Percentiles rank a stretch among this genome's conserved stretches.
Conservation (phyloP, 2,888 invertebrate species). For the Tineola bisselliella region DNA sequence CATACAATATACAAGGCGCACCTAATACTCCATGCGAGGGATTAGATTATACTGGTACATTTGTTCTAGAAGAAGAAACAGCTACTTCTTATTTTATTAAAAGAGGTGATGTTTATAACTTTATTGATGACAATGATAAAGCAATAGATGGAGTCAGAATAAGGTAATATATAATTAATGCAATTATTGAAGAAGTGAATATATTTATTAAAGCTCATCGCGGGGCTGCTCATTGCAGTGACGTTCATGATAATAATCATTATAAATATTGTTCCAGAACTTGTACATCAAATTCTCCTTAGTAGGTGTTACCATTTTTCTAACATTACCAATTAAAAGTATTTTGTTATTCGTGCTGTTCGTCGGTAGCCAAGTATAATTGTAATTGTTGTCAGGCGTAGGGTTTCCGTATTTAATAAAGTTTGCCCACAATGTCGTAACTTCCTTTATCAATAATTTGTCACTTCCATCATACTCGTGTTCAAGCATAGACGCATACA, state of each 20-base stretch:
- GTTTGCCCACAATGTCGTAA: constrained; percentile 56
- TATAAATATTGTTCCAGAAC: constrained; percentile 48
- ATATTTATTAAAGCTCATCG: constrained; percentile 35
- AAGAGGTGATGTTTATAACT: constrained; percentile 31
- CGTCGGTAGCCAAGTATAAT: constrained; percentile 39
- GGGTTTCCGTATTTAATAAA: constrained; percentile 57
- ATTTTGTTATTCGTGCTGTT: constrained; percentile 30
- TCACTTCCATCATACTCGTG: constrained; percentile 32
- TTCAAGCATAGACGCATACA: constrained; percentile 31
- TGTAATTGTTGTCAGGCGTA: constrained; percentile 25
- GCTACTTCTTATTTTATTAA: constrained; percentile 52
- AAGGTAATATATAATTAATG: constrained; percentile 39
- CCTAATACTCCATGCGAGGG: constrained; percentile 29
- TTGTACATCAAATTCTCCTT: constrained; percentile 33
- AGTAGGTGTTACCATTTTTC: constrained; percentile 27
- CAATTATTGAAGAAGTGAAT: background rate
- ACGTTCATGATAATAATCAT: constrained; percentile 31
- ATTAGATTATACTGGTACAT: constrained; percentile 28
- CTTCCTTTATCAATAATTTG: constrained; percentile 39
- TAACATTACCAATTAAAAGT: constrained; percentile 32
- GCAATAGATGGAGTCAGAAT: constrained; percentile 44
- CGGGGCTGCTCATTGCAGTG: constrained; percentile 27
- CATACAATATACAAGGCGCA: constrained; percentile 41
- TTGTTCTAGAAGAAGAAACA: constrained; percentile 37
- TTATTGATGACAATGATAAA: constrained; percentile 54